Percentiles rank a stretch among this genome's conserved stretches.
phyloP scores from a whole-genome alignment of 1,140 invertebrate genomes.

The Batillaria attramentaria region DNA sequence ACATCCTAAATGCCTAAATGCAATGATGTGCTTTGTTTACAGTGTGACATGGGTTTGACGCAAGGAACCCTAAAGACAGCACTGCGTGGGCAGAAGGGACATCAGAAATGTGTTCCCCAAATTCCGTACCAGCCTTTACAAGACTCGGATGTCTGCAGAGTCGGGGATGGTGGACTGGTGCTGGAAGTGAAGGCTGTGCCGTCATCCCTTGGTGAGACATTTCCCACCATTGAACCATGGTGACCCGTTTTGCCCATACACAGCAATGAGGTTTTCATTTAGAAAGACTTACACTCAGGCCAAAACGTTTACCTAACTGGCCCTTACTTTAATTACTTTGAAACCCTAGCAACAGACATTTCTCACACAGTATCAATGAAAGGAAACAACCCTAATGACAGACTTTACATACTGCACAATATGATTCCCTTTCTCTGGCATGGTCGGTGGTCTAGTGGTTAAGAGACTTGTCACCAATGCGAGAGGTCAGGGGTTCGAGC shows the following conservation, averaged over 20 bases:
- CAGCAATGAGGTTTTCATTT: neutral
- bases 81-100: neutral
- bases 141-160: neutral
- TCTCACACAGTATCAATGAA: neutral
- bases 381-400: no score
- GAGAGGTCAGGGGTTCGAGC: no score
- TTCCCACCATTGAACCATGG: neutral
- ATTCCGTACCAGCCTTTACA: slow-evolving; percentile 19
- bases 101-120: slow-evolving; percentile 15
- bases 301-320: neutral
- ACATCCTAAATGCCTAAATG: no score
- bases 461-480: no score
- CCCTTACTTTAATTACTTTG: neutral
- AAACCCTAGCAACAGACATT: neutral
- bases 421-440: no score
- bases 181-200: slow-evolving; percentile 17
- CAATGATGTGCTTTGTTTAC: no score
- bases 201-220: neutral
- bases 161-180: slow-evolving; percentile 13
- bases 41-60: slow-evolving; percentile 13
- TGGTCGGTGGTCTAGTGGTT: no score
- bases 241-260: neutral
- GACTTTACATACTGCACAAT: no score
- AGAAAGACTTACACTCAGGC: neutral
- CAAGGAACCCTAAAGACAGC: slow-evolving; percentile 6